Evolutionary conservation across 2,113 vertebrate genomes (phyloP), one percentile per base, ranked within the genome.

Genomic region (Gymnobelideus leadbeateri): DNA sequence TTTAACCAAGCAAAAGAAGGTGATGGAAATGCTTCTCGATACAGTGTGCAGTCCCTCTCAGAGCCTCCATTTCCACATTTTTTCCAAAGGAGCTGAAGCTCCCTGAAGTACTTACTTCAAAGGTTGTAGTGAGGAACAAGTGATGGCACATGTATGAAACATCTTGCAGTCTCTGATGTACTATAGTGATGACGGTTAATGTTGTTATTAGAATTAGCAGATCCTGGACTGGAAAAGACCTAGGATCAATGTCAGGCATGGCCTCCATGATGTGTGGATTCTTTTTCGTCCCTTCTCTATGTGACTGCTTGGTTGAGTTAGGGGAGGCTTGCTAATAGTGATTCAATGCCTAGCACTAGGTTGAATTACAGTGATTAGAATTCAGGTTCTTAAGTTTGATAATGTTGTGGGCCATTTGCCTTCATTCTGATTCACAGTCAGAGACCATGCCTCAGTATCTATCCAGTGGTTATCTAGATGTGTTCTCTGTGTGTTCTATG

Each of bases 1-100:
- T 94, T 90, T 97, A 97, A 96, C 94, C 94, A 96, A 95, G 94
- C 96, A 95, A 95, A 96, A 97, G 98, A 97, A 95, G 94, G 96
- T 89, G 26, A 19, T 93, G 89, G 43, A 92, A 93, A 98, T 94
- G 95, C 93, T 0, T 37, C 4, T 93, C 51, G 19, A 11, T 43
- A 43, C 19, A 21, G 19, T 43, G 6, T 43, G 21, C 8, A 2
- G n/a, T n/a, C 7, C 21, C 61, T 84, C 68, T 84, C 7, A 6
- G 68, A 84, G n/a, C 16, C n/a, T 84, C 68, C 0, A 23, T 43
- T 84, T 43, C 16, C 2, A 43, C 6, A 84, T 43, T 84, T 43
- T 84, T 43, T 49, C 47, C 68, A 84, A 23, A 43, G 23, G n/a
- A 11, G 6, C 68, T 43, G 21, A n/a, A 84, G 37, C 16, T 84